These are phyloP conservation scores for Salticus scenicus DNA, from an alignment of 2,888 invertebrate species.

Conservation along the genomic window DNA sequence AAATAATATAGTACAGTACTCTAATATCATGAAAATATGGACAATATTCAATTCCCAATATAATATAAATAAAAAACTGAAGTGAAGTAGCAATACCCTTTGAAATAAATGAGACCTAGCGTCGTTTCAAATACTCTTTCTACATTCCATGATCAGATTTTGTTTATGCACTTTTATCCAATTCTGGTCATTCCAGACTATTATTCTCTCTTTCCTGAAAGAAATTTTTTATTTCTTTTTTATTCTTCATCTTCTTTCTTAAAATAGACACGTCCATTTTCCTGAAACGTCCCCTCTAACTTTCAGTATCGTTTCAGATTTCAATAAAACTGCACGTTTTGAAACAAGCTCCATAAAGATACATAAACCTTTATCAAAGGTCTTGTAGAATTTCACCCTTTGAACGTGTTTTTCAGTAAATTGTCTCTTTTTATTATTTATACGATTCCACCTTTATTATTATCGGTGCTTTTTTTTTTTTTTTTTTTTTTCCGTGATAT, in stretches of 20 bases:
- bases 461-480: slow-evolving; percentile 27
- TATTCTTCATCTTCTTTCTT: neutral
- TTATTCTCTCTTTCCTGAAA: neutral
- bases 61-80: neutral
- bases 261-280: slow-evolving; percentile 60
- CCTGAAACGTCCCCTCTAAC: slow-evolving; percentile 29
- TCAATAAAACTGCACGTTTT: slow-evolving; percentile 60
- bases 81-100: slow-evolving; percentile 27
- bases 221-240: neutral
- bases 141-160: slow-evolving; percentile 8
- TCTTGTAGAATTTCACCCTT: slow-evolving; percentile 30
- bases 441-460: slow-evolving; percentile 46
- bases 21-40: no score
- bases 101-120: slow-evolving; percentile 44
- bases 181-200: slow-evolving; percentile 34
- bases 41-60: no score
- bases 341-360: slow-evolving; percentile 61
- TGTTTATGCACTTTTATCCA: slow-evolving; percentile 8
- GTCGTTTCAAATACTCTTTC: slow-evolving; percentile 27
- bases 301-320: slow-evolving; percentile 62
- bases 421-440: slow-evolving; percentile 57
- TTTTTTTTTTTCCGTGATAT: neutral
- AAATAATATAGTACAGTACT: no score
- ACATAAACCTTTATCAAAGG: slow-evolving; percentile 63
- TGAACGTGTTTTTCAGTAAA: slow-evolving; percentile 28